These are phyloP conservation scores for Salminus brasiliensis DNA, from an alignment of 2,113 vertebrate genomes.

Conservation along the genomic window DNA sequence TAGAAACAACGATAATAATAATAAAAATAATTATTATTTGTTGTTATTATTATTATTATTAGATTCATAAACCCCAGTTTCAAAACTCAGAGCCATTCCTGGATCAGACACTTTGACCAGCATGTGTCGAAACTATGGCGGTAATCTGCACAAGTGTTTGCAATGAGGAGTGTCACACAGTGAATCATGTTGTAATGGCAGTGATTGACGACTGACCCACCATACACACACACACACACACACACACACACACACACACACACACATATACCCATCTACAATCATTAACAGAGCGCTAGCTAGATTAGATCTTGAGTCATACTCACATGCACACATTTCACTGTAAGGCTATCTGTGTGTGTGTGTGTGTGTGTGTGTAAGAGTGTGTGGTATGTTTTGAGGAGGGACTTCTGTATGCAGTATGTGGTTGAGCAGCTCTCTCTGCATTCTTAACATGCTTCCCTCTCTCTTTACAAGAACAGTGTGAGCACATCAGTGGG, in stretches of 20 bases:
- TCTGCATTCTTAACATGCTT: slow-evolving; percentile 39
- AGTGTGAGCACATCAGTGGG: not conserved
- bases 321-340: not conserved
- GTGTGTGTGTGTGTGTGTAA: not conserved
- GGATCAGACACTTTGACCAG: not conserved
- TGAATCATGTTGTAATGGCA: not conserved
- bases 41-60: too few species aligned
- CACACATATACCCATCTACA: not conserved
- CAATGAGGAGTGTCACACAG: not conserved
- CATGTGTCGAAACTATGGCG: too few species aligned
- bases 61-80: too few species aligned
- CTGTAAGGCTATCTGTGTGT: slow-evolving; percentile 14
- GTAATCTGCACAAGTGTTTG: not conserved
- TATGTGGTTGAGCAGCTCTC: slow-evolving; percentile 44
- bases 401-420: not conserved
- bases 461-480: not conserved
- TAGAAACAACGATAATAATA: too few species aligned
- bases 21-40: too few species aligned
- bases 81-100: not conserved
- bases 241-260: not conserved
- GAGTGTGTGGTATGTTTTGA: not conserved
- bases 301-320: not conserved
- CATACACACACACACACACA: slow-evolving; percentile 45
- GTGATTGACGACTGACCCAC: slow-evolving; percentile 27
- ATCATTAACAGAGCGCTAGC: slow-evolving; percentile 9